Evolutionary conservation across 2,888 invertebrate species (phyloP), one percentile per base, ranked within the genome.

Genomic region (Crematogaster levior): DNA sequence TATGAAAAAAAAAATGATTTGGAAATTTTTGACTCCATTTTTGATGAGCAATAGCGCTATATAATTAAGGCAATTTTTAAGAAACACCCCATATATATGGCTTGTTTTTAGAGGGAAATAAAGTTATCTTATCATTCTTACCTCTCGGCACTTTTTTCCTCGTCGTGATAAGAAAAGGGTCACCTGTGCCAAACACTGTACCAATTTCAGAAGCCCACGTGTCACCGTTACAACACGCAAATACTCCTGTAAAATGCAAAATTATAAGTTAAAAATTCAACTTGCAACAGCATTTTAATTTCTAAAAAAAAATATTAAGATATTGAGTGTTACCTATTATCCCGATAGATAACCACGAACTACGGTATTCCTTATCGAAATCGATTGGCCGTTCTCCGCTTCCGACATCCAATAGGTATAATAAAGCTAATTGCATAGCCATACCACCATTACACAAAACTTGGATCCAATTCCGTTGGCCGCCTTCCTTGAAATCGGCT

Each of bases 131-230:
- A 18, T 24, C 3, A 84, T 15, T 53, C 83, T 88, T 93, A 96
- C 96, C 97, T 95, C 95, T 96, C 1, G 98, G 98, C 1, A 98
- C 98, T 90, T 94, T 96, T 88, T 96, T 95, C 86, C 97, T 95
- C 24, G 96, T 96, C 12, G 98, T 98, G 43, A 98, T 96, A 6
- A 98, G 95, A 86, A 96, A 95, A 5, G 98, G 98, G 85, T 97
- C 96, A 0, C 95, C 94, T 37, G 94, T 95, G 7, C 97, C 96
- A 27, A 97, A 93, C 0, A 97, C 98, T 46, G 97, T 96, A 1
- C 98, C 98, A 24, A 98, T 94, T 95, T 98, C 98, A 51, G 98
- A 98, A 66, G 98, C 97, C 97, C 98, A 98, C 0, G 98, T 98
- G 92, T 98, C 98, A 0, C 98, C 98, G 93, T 97, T 97, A 89